Evolutionary conservation across 2,113 vertebrate genomes (phyloP), one percentile per base, ranked within the genome.

Genomic region (Antigone vipio): DNA sequence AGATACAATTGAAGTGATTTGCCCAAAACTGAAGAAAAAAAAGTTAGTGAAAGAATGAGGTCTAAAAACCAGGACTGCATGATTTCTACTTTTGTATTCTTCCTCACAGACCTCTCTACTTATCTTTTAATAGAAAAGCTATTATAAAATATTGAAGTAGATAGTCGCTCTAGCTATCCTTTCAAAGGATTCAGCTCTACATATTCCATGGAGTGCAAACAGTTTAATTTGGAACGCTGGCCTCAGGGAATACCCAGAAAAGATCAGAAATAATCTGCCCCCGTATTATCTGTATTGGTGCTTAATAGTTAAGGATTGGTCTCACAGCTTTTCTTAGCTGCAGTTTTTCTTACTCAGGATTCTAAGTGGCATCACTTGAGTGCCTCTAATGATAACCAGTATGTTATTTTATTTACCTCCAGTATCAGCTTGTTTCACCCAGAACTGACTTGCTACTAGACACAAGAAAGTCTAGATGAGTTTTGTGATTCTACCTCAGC

Each of bases 81-180:
- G 30, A 78, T 74, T 95, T 93, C 52, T 59, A 19, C 47, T 86
- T 84, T 71, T 89, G 15, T 92, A 88, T 84, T 96, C 49, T 69
- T 91, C 76, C 22, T 79, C 44, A 75, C 47, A 88, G 53, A 75
- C 40, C 21, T 89, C 60, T 92, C 49, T 85, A 72, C 87, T 94
- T 95, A 95, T 94, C 93, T 93, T 89, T 95, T 89, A 96, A 93
- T 89, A 87, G 94, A 95, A 97, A 95, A 96, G 74, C 53, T 92
- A 79, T 89, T 96, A 81, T 71, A 93, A 94, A 95, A 91, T 93
- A 87, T 84, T 86, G 73, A 95, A 91, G 60, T 45, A 89, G 86
- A 87, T 91, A 91, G 84, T 86, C 20, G 3, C 20, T 80, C 47
- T 77, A 74, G 66, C 68, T 91, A 47, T 84, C 56, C 59, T 89